Evolutionary conservation across 2,113 vertebrate species (phyloP).

Genomic region (Cyprinodon variegatus): DNA sequence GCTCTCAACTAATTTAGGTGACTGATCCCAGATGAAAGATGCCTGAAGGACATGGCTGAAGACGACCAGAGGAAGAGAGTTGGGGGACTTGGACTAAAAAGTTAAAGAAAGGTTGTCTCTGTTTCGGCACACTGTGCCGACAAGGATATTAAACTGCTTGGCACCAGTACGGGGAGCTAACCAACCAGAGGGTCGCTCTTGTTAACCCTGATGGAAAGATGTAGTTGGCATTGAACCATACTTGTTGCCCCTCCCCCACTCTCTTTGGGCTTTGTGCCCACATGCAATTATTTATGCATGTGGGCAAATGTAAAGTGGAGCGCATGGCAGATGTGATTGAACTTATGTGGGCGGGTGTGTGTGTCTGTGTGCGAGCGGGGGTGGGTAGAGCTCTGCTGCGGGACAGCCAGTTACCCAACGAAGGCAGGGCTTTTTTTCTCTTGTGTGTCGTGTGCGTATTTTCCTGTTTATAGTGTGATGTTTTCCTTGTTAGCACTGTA

Average conservation of each 20-base stretch:
- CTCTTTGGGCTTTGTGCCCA: conserved; percentile 28
- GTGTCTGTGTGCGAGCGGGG: conserved; percentile 32
- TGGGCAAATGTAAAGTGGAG: conserved; percentile 35
- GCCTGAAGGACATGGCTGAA: conserved; percentile 25
- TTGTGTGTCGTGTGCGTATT: conserved; percentile 62
- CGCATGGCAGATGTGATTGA: conserved; percentile 32
- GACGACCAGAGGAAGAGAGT: conserved; percentile 4
- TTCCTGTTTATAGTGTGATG: conserved; percentile 72
- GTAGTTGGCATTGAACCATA: conserved; percentile 71
- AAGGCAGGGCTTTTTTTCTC: conserved; percentile 71
- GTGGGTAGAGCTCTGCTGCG: conserved; percentile 80
- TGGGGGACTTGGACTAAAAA: conserved; percentile 31
- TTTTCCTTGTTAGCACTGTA: conserved; percentile 69
- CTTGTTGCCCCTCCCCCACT: conserved; percentile 49
- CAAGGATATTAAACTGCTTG: conserved; percentile 50
- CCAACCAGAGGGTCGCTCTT: conserved; percentile 45
- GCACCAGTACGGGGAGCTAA: conserved; percentile 73
- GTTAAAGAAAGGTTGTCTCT: conserved; percentile 42
- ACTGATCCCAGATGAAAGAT: conserved; percentile 45
- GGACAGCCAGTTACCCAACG: conserved; percentile 80
- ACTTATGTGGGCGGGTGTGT: conserved; percentile 20
- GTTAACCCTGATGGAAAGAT: conserved; percentile 48
- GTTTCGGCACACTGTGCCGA: conserved; percentile 51
- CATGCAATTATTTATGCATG: conserved; percentile 38
- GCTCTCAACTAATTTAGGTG: conserved; percentile 47